Evolutionary conservation across 1,140 invertebrate species (phyloP).

Genomic region (Drosophila pandora): DNA sequence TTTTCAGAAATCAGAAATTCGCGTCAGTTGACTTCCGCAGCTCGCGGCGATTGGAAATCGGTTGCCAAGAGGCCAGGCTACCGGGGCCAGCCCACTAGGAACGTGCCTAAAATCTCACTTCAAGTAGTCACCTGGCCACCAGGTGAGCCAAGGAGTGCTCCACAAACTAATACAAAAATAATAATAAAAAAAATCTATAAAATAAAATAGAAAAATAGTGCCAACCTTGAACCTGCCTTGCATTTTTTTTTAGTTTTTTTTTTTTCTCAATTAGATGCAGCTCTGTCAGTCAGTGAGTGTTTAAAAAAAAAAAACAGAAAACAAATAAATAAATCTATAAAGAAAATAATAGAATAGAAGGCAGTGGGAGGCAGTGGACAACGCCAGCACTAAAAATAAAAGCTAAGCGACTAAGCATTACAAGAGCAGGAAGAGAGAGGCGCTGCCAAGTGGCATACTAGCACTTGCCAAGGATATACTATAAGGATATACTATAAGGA

Average conservation of each 20-base stretch:
- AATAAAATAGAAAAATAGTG: not conserved
- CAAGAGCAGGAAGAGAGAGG: conserved; percentile 20
- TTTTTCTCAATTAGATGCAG: conserved; percentile 38
- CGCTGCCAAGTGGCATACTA: conserved; percentile 45
- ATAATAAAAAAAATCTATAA: not conserved
- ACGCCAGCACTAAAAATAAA: conserved; percentile 11
- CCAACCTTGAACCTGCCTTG: conserved; percentile 36
- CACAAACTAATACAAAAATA: not conserved
- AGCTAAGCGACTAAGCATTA: conserved; percentile 14
- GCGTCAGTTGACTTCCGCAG: conserved; percentile 21
- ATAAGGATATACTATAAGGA: conserved; percentile 4
- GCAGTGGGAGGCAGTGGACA: not conserved
- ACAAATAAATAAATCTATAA: conserved; percentile 3
- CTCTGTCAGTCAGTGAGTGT: conserved; percentile 11
- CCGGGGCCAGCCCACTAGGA: not conserved
- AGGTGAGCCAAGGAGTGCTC: conserved; percentile 2
- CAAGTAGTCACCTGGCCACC: too few relatives aligned
- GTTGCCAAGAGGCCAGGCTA: not conserved
- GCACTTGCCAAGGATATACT: conserved; percentile 53
- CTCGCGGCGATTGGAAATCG: conserved; percentile 15
- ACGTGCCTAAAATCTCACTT: not conserved
- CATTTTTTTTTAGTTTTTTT: not conserved
- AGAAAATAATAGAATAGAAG: not conserved
- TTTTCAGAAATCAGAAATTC: not conserved
- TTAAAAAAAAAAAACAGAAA: not conserved